Conservation (phyloP, 2,888 invertebrate species). For the Leptarthrus brevirostris region DNA sequence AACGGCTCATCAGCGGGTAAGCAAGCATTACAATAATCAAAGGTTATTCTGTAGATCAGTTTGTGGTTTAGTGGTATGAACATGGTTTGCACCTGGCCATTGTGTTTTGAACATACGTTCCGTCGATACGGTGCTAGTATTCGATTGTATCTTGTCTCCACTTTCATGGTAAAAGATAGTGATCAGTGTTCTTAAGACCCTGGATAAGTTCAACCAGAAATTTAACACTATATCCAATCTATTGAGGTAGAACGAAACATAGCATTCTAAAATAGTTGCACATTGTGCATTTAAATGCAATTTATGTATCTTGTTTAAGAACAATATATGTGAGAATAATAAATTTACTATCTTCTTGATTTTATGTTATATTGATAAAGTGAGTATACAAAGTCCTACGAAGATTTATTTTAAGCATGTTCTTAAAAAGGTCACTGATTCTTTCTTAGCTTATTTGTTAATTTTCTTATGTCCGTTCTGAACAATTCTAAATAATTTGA, state of each 20-base stretch:
- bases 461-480: no score
- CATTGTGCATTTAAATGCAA: conserved; percentile 1
- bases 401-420: no score
- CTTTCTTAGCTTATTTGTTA: no score
- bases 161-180: conserved; percentile 13
- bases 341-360: neutral
- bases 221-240: neutral
- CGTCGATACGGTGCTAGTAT: neutral
- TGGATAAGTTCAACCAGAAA: neutral
- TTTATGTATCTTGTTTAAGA: neutral
- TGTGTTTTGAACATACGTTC: neutral
- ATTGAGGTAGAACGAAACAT: conserved; percentile 7
- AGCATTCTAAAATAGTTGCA: conserved; percentile 14
- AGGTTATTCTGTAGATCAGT: conserved; percentile 15
- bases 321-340: no score
- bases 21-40: conserved; percentile 35
- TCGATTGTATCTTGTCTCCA: conserved; percentile 8
- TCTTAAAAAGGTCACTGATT: no score
- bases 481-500: no score
- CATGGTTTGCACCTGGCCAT: conserved; percentile 4
- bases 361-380: neutral
- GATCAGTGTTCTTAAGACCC: conserved; percentile 17
- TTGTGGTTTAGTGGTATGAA: neutral
- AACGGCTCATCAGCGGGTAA: conserved; percentile 31
- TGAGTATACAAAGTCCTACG: no score